Evolutionary conservation across 2,888 invertebrate genomes (phyloP), one percentile per base, ranked within the genome.

Genomic region (Lymantria dispar): DNA sequence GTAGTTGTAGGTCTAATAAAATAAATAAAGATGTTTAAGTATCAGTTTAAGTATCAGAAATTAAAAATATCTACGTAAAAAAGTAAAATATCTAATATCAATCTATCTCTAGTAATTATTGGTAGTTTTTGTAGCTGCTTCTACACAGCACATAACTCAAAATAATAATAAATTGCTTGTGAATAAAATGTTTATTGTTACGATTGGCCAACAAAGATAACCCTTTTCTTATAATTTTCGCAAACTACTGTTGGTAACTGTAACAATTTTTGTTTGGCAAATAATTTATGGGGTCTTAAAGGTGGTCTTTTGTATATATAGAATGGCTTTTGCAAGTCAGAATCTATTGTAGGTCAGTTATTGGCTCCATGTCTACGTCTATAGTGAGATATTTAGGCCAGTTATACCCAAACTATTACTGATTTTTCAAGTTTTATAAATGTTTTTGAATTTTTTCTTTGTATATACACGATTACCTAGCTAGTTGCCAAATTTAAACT

Each of bases 321-420:
- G 54, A 57, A 66, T 31, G 65, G 59, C 68, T 83, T 85, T 76
- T 81, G 87, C 87, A 85, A 89, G 89, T 91, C 90, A 91, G 68
- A 71, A 48, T 75, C 74, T 69, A 86, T 88, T 89, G 87, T 87
- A 87, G 85, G 87, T 89, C 83, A 87, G 83, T 87, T 74, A 70
- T 76, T 68, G 58, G 58, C 44, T 62, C 67, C 69, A 73, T 76
- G 70, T 76, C 74, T 77, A 69, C 69, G 62, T 71, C 62, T 74
- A 76, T 74, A 76, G 56, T 69, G 67, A 74, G 72, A 73, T 75
- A 68, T 63, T 62, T 71, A 59, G 51, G 44, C 3, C 72, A 68
- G 56, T 46, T 78, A 8, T 67, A 61, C 74, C 76, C 81, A 87
- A 87, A 78, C 56, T 51, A 40, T 43, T 39, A 38, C 3, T 1